Conservation (phyloP, 2,113 vertebrate genomes). For the Forbesichthys papilliferus region DNA sequence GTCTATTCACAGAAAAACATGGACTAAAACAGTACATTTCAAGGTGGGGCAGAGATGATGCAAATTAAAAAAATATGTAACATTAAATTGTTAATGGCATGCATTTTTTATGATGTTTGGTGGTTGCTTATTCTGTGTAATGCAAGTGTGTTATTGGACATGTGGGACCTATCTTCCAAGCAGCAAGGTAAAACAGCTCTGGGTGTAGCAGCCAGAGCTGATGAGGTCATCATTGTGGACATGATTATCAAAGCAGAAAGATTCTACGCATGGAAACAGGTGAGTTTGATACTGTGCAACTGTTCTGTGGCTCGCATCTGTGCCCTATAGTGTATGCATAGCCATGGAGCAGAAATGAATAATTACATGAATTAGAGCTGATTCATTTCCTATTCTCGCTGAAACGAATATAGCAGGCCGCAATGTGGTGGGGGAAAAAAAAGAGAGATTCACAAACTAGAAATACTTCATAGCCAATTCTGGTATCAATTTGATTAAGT, state of each 20-base stretch:
- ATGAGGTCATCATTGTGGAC: conserved; percentile 82
- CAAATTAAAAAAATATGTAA: no score
- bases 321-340: conserved; percentile 8
- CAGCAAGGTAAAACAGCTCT: conserved; percentile 87
- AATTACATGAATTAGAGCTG: conserved; percentile 38
- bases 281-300: conserved; percentile 55
- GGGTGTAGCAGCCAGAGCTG: conserved; percentile 83
- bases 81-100: neutral
- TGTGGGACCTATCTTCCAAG: conserved; percentile 26
- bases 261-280: conserved; percentile 79
- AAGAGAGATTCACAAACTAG: neutral
- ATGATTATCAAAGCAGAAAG: conserved; percentile 96
- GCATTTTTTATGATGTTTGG: neutral
- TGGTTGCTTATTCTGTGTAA: no score
- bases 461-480: conserved; percentile 41
- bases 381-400: conserved; percentile 34
- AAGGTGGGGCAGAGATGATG: no score
- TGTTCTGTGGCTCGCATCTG: neutral
- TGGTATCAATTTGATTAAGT: conserved; percentile 43
- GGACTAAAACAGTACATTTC: neutral
- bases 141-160: no score
- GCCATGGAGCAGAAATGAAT: conserved; percentile 32
- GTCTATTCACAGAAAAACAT: neutral
- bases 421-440: conserved; percentile 10
- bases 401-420: conserved; percentile 34